phyloP scores from a whole-genome alignment of 2,113 vertebrate species.

The Chaenogobius annularis region DNA sequence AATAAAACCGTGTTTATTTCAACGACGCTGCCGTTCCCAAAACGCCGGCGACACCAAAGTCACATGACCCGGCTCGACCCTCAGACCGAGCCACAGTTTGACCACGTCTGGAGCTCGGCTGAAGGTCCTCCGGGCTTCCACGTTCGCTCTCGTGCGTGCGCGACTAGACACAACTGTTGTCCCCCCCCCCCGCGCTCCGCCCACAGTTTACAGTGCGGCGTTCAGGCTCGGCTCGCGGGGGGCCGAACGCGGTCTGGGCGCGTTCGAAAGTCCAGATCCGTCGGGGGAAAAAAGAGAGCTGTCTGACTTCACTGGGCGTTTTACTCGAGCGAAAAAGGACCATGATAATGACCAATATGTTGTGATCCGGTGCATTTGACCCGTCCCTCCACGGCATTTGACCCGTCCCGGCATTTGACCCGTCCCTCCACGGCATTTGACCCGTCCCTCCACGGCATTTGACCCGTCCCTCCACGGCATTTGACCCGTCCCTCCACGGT shows the following conservation, averaged over 20 bases:
- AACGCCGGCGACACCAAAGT: not conserved
- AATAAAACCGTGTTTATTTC: no score
- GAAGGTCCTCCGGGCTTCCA: slow-evolving; percentile 17
- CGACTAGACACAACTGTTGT: slow-evolving; percentile 54
- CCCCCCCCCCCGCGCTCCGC: slow-evolving; percentile 36
- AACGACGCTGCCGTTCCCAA: not conserved
- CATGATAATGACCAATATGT: no score
- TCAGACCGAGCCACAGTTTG: not conserved
- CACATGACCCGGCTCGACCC: not conserved
- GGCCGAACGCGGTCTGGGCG: slow-evolving; percentile 10
- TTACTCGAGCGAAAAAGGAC: not conserved
- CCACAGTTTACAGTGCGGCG: slow-evolving; percentile 31
- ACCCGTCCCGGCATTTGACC: no score
- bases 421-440: no score
- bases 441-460: no score
- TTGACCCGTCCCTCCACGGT: no score
- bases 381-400: no score
- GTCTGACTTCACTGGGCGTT: not conserved
- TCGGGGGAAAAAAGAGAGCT: not conserved
- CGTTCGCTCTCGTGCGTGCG: slow-evolving; percentile 20
- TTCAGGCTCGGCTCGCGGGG: slow-evolving; percentile 14
- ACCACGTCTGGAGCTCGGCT: not conserved
- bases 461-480: no score
- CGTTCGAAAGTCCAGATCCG: slow-evolving; percentile 6
- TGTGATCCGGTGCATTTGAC: no score